These are phyloP conservation scores for Pseudolycoriella hygida DNA, from an alignment of 2,888 invertebrate genomes.

Conservation along the genomic window DNA sequence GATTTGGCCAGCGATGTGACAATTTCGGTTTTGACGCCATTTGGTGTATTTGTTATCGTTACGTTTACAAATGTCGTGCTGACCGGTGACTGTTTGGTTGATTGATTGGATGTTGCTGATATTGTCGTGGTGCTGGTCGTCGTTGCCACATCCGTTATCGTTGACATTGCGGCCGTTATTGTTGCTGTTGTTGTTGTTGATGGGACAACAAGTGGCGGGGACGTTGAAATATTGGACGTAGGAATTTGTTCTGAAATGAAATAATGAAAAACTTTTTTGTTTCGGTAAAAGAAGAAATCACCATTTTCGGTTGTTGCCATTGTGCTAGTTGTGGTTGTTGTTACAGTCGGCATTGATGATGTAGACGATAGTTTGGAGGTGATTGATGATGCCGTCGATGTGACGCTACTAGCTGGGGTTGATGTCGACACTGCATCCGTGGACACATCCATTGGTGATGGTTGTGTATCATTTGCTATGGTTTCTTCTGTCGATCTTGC, in stretches of 20 bases:
- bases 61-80: constrained; percentile 4
- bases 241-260: no score
- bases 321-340: constrained; percentile 2
- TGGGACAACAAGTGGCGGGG: neutral
- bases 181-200: neutral
- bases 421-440: neutral
- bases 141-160: neutral
- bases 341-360: neutral
- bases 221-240: no score
- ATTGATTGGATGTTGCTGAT: neutral
- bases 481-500: neutral
- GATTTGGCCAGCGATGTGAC: constrained; percentile 9
- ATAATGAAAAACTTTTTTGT: no score
- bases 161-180: neutral
- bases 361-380: neutral
- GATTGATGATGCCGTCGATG: neutral
- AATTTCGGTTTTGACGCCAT: constrained; percentile 17
- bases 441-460: neutral
- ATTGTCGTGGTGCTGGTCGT: neutral
- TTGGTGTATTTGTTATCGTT: constrained; percentile 12
- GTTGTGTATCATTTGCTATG: constrained; percentile 7
- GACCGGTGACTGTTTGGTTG: neutral
- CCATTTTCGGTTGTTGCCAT: neutral
- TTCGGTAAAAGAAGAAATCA: no score
- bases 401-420: neutral